A percentile compares a stretch with the other conserved stretches of the same genome.
phyloP scores from a whole-genome alignment of 64 coral and sea anemone species.

The Actinia equina region DNA sequence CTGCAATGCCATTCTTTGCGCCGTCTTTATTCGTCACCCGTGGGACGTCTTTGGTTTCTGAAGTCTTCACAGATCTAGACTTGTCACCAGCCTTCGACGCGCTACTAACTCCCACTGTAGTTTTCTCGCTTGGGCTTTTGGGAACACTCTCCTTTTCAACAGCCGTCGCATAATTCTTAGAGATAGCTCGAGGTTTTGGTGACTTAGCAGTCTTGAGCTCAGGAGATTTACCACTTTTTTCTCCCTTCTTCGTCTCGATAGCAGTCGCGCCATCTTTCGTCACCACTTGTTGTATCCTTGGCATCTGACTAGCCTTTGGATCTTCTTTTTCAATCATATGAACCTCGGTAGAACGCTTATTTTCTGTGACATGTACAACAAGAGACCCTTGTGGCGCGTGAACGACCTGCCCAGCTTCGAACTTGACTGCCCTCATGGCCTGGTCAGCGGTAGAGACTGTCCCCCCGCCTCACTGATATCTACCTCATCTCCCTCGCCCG shows the following conservation, averaged over 20 bases:
- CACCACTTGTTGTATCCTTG: background rate
- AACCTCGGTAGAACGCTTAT: background rate
- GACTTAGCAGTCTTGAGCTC: background rate
- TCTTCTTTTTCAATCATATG: background rate
- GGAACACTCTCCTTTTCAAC: background rate
- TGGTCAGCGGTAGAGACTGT: background rate
- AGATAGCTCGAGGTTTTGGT: background rate
- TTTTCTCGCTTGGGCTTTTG: background rate
- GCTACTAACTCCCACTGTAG: background rate
- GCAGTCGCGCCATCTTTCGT: background rate
- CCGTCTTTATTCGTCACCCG: background rate
- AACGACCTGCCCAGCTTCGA: background rate
- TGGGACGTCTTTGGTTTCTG: background rate
- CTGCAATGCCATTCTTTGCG: background rate
- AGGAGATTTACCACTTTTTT: background rate
- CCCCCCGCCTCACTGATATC: background rate
- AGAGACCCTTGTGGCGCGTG: constrained; percentile 4
- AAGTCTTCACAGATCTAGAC: background rate
- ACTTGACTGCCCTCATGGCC: background rate
- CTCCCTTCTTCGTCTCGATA: background rate
- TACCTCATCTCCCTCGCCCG: constrained; percentile 8
- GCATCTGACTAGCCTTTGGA: background rate
- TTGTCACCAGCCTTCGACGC: background rate
- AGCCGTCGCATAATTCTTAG: background rate
- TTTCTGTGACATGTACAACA: background rate